Evolutionary conservation across 2,888 invertebrate genomes (phyloP).

Genomic region (Cabera pusaria): DNA sequence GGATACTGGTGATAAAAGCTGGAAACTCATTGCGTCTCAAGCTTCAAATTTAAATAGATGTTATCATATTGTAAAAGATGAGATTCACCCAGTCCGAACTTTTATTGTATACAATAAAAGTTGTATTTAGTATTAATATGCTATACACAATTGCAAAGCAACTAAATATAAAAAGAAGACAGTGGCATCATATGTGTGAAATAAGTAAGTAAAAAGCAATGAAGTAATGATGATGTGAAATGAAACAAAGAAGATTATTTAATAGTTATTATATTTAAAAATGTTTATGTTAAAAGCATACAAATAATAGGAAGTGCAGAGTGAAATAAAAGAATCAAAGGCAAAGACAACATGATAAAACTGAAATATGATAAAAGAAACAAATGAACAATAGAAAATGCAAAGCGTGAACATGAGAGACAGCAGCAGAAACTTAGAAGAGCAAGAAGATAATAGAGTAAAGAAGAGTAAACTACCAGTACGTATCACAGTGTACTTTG

Average conservation of each 20-base stretch:
- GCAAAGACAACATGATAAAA: constrained; percentile 3
- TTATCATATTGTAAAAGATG: too few relatives aligned
- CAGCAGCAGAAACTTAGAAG: too few relatives aligned
- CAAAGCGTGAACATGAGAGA: constrained; percentile 7
- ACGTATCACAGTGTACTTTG: constrained; percentile 78
- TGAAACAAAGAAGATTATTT: constrained; percentile 45
- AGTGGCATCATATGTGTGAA: too few relatives aligned
- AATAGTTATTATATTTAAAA: constrained; percentile 35
- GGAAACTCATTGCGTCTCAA: too few relatives aligned
- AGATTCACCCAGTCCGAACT: too few relatives aligned
- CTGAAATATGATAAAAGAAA: constrained; percentile 11
- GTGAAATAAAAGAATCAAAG: constrained; percentile 15
- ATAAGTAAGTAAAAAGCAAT: constrained; percentile 1
- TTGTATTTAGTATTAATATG: too few relatives aligned
- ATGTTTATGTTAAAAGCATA: constrained; percentile 14
- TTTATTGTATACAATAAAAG: too few relatives aligned
- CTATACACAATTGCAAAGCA: too few relatives aligned
- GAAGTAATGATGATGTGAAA: constrained; percentile 35
- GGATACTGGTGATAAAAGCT: too few relatives aligned
- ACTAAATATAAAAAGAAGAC: too few relatives aligned
- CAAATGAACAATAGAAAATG: constrained; percentile 23
- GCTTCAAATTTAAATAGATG: too few relatives aligned
- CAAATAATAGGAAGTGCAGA: constrained; percentile 5
- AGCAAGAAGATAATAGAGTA: constrained; percentile 1
- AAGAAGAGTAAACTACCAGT: constrained; percentile 53